Percentiles rank a stretch among this genome's conserved stretches.
Evolutionary conservation across 2,113 vertebrate species (phyloP).

Genomic region (Centropus bengalensis): DNA sequence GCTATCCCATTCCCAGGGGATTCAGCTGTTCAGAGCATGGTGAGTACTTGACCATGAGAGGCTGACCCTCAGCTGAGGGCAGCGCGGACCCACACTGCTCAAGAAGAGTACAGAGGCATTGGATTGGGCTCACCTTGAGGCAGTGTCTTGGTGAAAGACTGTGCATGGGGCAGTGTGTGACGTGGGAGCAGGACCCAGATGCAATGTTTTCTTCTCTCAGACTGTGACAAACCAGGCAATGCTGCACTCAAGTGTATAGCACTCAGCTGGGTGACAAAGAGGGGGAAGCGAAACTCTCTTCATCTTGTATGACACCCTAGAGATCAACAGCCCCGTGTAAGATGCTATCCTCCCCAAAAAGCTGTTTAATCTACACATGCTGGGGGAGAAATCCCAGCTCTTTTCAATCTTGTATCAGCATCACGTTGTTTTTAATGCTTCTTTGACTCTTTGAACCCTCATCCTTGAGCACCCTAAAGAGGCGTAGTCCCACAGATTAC

Average conservation of each 20-base stretch:
- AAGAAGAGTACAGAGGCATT: not conserved
- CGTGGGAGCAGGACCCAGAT: not conserved
- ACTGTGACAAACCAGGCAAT: not conserved
- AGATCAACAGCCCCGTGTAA: not conserved
- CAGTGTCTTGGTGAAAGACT: not conserved
- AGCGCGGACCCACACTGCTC: rapidly evolving
- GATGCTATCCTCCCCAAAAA: not conserved
- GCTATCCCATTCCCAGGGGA: not conserved
- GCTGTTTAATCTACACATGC: not conserved
- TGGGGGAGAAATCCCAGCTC: not conserved
- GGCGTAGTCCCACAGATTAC: not conserved
- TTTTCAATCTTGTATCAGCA: not conserved
- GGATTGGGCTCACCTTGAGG: rapidly evolving
- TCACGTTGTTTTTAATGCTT: not conserved
- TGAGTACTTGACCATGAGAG: slow-evolving; percentile 18
- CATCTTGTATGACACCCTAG: not conserved
- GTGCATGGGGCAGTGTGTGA: rapidly evolving
- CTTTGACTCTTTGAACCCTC: not conserved
- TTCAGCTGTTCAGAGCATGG: slow-evolving; percentile 60
- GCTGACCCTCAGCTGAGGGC: not conserved
- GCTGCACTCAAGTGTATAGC: not conserved
- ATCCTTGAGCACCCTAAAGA: not conserved
- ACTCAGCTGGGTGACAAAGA: not conserved
- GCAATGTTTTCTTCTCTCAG: not conserved
- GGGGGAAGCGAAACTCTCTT: not conserved